A percentile compares a stretch with the other conserved stretches of the same genome.
Evolutionary conservation across 1,140 invertebrate genomes (phyloP).

Genomic region (Brachionus rubens): DNA sequence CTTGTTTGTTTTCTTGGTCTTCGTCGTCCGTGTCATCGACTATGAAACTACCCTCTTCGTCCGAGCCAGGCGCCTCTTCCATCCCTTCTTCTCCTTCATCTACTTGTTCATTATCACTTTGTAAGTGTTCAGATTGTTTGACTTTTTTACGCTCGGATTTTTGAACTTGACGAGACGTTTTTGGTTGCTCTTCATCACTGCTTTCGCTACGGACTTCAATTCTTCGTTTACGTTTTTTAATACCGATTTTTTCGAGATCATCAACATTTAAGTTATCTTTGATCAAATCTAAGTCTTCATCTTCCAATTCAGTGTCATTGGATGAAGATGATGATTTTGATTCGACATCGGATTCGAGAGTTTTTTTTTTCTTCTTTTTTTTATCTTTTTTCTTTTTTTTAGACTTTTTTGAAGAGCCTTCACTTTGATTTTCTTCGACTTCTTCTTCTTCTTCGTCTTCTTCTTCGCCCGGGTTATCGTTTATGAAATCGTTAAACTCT

Average conservation of each 20-base stretch:
- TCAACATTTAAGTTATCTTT: conserved; percentile 40
- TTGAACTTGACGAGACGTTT: neutral
- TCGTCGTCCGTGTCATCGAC: conserved; percentile 23
- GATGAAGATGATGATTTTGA: conserved; percentile 10
- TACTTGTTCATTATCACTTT: neutral
- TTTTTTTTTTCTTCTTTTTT: conserved; percentile 12
- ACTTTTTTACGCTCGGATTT: neutral
- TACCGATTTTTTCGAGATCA: conserved; percentile 32
- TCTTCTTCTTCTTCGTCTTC: neutral
- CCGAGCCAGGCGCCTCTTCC: neutral
- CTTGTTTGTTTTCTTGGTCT: neutral
- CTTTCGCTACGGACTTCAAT: conserved; percentile 4
- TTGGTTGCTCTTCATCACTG: neutral
- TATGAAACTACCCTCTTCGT: conserved; percentile 38
- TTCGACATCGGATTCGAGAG: neutral
- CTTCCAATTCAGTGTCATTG: neutral
- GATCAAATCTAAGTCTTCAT: conserved; percentile 46
- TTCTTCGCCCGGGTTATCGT: neutral
- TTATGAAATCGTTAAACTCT: conserved; percentile 41
- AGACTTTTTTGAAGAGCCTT: neutral
- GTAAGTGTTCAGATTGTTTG: neutral
- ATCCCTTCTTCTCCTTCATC: neutral
- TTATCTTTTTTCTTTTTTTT: conserved; percentile 38
- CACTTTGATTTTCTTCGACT: neutral
- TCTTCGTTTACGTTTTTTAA: neutral